Evolutionary conservation across 2,888 invertebrate species (phyloP), one percentile per base, ranked within the genome.

Genomic region (Chrysolina americana): DNA sequence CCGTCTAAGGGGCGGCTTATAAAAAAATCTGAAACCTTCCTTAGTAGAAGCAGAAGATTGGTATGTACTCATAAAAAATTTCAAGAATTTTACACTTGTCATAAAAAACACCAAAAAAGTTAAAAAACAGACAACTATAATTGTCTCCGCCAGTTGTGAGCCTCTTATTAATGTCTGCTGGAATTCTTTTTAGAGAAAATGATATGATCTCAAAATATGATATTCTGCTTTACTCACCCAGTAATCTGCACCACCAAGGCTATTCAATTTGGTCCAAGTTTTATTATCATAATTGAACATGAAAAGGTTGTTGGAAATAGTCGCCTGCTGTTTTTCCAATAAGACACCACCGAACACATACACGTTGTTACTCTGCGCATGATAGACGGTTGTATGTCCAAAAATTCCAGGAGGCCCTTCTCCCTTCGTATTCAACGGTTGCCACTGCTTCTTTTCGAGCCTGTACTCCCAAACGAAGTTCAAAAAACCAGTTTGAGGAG

Each of bases 331-430:
- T 47, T 95, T 94, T 68, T 93, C 91, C 0, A 94, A 95, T 3
- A 94, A 89, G 80, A 95, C 93, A 6, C 98, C 98, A 6, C 98
- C 98, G 86, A 95, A 98, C 0, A 98, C 91, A 83, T 97, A 98
- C 73, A 98, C 91, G 82, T 95, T 94, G 81, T 96, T 93, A 0
- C 95, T 94, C 28, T 91, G 91, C 0, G 91, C 88, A 82, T 98
- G 96, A 86, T 95, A 97, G 0, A 97, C 95, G 0, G 97, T 94
- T 66, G 94, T 94, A 86, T 98, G 98, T 0, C 97, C 98, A 84
- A 95, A 97, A 41, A 97, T 90, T 44, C 95, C 96, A 2, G 93
- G 88, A 0, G 96, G 96, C 62, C 93, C 92, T 11, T 93, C 91
- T 5, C 97, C 97, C 74, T 90, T 90, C 2, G 93, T 92, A 64